These are phyloP conservation scores for Sinhomidia bicolor DNA, from an alignment of 2,888 invertebrate genomes.

Conservation along the genomic window DNA sequence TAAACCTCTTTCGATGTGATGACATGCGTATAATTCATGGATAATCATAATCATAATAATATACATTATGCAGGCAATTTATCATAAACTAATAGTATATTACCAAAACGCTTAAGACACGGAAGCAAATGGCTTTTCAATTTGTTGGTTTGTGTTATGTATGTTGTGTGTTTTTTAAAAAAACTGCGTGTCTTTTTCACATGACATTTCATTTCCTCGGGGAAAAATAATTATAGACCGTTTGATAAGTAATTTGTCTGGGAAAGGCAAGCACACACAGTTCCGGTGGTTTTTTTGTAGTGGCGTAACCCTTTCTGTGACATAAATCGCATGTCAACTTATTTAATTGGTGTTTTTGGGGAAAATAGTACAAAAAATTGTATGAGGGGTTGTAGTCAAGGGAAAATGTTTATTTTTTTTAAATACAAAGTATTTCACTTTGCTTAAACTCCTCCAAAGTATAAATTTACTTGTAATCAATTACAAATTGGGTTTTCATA, in stretches of 20 bases:
- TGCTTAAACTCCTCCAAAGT: too few species aligned
- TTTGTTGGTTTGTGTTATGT: slow-evolving; percentile 44
- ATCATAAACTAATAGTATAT: slow-evolving; percentile 23
- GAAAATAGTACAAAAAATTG: not conserved
- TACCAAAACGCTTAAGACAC: not conserved
- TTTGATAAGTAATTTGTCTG: slow-evolving; percentile 64
- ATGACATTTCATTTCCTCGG: slow-evolving; percentile 74
- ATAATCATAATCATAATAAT: too few species aligned
- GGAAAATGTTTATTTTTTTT: too few species aligned
- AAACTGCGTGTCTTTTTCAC: slow-evolving; percentile 55
- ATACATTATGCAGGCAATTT: slow-evolving; percentile 24
- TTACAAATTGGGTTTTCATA: too few species aligned
- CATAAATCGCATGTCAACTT: slow-evolving; percentile 12
- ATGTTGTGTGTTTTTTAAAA: too few species aligned
- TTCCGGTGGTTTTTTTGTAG: slow-evolving; percentile 51
- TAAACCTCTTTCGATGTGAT: slow-evolving; percentile 47
- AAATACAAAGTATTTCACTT: too few species aligned
- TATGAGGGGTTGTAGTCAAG: not conserved
- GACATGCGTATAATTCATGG: slow-evolving; percentile 46
- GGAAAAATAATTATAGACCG: slow-evolving; percentile 62
- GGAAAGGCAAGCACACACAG: slow-evolving; percentile 47
- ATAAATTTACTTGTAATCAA: too few species aligned
- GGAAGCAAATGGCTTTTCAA: slow-evolving; percentile 29
- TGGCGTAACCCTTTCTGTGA: slow-evolving; percentile 15
- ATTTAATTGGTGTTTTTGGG: slow-evolving; percentile 13